Evolutionary conservation across 2,797 vertebrate species (phyloP).

Genomic region (Philypnodon macrostomus): DNA sequence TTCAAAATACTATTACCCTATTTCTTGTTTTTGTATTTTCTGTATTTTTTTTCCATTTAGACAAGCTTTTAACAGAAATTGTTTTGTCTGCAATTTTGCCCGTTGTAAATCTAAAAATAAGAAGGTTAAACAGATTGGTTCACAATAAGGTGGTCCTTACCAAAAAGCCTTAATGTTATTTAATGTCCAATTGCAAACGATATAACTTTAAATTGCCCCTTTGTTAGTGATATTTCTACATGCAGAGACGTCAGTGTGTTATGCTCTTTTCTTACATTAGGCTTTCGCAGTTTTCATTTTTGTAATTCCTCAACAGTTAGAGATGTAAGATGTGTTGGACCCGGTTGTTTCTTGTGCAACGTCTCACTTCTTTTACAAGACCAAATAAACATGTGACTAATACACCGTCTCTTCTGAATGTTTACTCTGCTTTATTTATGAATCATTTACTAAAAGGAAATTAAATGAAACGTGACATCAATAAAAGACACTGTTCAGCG

Average conservation of each 20-base stretch:
- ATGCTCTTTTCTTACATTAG: slow-evolving; percentile 31
- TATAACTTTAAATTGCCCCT: slow-evolving; percentile 45
- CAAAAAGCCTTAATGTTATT: slow-evolving; percentile 63
- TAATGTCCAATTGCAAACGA: slow-evolving; percentile 36
- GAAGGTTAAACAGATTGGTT: slow-evolving; percentile 37
- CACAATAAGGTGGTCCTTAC: slow-evolving; percentile 45
- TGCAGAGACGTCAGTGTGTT: slow-evolving; percentile 38
- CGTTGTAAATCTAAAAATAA: slow-evolving; percentile 21
- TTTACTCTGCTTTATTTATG: background rate
- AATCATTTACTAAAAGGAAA: too few relatives aligned
- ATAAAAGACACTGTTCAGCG: too few relatives aligned
- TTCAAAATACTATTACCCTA: slow-evolving; percentile 61
- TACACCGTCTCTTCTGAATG: slow-evolving; percentile 11
- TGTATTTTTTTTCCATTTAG: slow-evolving; percentile 34
- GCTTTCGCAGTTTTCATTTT: slow-evolving; percentile 26
- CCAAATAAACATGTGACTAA: slow-evolving; percentile 72
- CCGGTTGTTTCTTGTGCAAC: slow-evolving; percentile 50
- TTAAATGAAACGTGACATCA: too few relatives aligned
- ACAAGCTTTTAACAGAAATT: slow-evolving; percentile 46
- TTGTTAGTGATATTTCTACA: slow-evolving; percentile 32
- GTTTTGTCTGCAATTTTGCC: slow-evolving; percentile 33
- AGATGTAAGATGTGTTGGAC: slow-evolving; percentile 49
- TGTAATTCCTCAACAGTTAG: slow-evolving; percentile 35
- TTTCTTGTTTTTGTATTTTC: slow-evolving; percentile 19
- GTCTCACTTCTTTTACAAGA: slow-evolving; percentile 68